Evolutionary conservation across 1,140 invertebrate genomes (phyloP).

Genomic region (Trichomalopsis sarcophagae): DNA sequence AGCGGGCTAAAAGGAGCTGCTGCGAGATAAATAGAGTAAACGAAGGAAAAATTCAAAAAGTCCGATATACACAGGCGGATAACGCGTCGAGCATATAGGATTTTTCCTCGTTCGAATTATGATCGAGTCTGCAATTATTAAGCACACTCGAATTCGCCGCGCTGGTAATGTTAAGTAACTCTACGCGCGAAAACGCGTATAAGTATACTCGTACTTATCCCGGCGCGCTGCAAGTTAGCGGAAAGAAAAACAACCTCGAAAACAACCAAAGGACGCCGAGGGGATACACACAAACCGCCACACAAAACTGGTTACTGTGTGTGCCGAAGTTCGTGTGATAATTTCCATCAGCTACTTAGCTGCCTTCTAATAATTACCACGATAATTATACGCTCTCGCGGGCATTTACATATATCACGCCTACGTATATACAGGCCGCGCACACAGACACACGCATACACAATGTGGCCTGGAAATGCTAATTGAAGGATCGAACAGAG

Average conservation of each 20-base stretch:
- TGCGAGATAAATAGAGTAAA: conserved; percentile 36
- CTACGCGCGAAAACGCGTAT: too few relatives aligned
- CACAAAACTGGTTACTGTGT: conserved; percentile 55
- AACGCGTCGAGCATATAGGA: background rate
- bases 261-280: background rate
- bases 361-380: conserved; percentile 70
- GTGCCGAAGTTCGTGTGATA: conserved; percentile 65
- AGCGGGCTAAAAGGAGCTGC: conserved; percentile 33
- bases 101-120: conserved; percentile 16
- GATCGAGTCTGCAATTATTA: background rate
- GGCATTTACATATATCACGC: conserved; percentile 56
- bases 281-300: background rate
- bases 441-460: background rate
- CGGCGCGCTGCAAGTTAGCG: background rate
- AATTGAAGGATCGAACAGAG: conserved; percentile 65
- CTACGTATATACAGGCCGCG: conserved; percentile 10
- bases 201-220: background rate
- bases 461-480: conserved; percentile 69
- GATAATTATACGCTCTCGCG: conserved; percentile 71
- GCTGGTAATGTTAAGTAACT: too few relatives aligned
- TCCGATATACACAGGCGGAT: background rate
- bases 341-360: conserved; percentile 71
- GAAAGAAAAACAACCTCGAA: too few relatives aligned
- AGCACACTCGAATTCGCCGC: too few relatives aligned
- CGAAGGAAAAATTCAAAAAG: conserved; percentile 42